phyloP scores from a whole-genome alignment of 1,140 invertebrate species.

The Paracyclopina nana region DNA sequence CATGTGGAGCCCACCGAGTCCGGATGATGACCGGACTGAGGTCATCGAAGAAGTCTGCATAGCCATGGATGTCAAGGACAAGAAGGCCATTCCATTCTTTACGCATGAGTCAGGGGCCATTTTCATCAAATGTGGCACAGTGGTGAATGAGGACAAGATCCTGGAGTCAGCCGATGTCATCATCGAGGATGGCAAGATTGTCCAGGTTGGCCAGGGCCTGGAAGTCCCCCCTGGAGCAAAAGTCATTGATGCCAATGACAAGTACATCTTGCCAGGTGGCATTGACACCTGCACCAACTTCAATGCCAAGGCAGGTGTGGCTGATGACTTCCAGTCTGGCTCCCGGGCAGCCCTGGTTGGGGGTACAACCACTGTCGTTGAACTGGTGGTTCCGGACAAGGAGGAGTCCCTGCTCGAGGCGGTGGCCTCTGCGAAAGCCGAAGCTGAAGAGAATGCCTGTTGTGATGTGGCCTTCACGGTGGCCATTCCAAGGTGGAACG shows the following conservation, averaged over 20 bases:
- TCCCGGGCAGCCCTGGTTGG: slow-evolving; percentile 69
- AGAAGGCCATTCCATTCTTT: no score
- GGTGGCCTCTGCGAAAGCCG: slow-evolving; percentile 65
- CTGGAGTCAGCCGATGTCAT: slow-evolving; percentile 71
- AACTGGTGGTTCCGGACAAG: slow-evolving; percentile 67
- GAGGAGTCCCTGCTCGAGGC: slow-evolving; percentile 67
- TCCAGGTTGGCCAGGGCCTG: slow-evolving; percentile 51
- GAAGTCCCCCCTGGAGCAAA: slow-evolving; percentile 54
- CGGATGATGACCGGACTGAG: no score
- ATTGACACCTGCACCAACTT: slow-evolving; percentile 53
- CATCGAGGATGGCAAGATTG: slow-evolving; percentile 78
- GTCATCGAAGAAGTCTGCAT: no score
- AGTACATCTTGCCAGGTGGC: slow-evolving; percentile 21
- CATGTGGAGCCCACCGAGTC: no score
- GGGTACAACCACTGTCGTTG: slow-evolving; percentile 73
- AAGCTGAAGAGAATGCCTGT: slow-evolving; percentile 84
- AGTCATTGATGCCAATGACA: slow-evolving; percentile 54
- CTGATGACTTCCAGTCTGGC: slow-evolving; percentile 47
- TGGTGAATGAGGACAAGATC: slow-evolving; percentile 86
- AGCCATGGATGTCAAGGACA: no score
- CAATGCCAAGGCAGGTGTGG: slow-evolving; percentile 52
- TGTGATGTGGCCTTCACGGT: slow-evolving; percentile 91
- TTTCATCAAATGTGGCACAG: slow-evolving; percentile 79
- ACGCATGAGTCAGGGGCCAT: no score
- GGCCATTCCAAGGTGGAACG: slow-evolving; percentile 50